Base-by-base conservation (phyloP, 2,888 invertebrate species). In the Perizoma flavofasciatum region DNA sequence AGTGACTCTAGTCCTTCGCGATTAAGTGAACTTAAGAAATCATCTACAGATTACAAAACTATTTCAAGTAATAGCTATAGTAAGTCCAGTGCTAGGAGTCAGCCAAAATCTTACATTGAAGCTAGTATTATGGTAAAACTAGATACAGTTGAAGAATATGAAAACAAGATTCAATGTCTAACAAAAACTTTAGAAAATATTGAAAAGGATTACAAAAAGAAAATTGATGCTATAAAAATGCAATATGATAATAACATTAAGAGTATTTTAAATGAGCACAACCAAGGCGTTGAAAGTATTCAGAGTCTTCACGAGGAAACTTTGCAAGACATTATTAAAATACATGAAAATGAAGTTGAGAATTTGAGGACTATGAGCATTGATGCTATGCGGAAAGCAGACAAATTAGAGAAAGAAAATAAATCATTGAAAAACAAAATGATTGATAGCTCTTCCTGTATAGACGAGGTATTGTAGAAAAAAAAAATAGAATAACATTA, bases 241-340 rank as follows among this genome's bases (percentile, higher is more conserved):
- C 93, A 93, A 70, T 93, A 93, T 66, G 93, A 94, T 40, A 84
- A 77, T 66, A 92, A 94, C 53, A 88, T 93, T 49, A 92, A 91
- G 69, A 89, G 82, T 62, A 85, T 94, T 55, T 81, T 93, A 33
- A 91, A 90, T 56, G 90, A 93, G 70, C 93, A 93, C 66, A 91
- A 92, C 70, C 86, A 88, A 63, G 93, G 93, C n/a, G 92, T 94
- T 4, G 86, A 85, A 65, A 92, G 86, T 66, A 85, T 94, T 70
- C 93, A 94, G 76, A 83, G 79, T 63, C 82, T 93, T 37, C 93
- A 94, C 40, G 93, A 93, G 72, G 92, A 93, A 68, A 83, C 89
- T 0, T 68, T 93, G 22, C 81, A 87, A 55, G 91, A 93, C 47
- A 79, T 93, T 44, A 83, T 87, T 47, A 86, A 85, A 61, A 82